These are phyloP conservation scores for Idaea biselata DNA, from an alignment of 2,888 invertebrate species.

Conservation along the genomic window DNA sequence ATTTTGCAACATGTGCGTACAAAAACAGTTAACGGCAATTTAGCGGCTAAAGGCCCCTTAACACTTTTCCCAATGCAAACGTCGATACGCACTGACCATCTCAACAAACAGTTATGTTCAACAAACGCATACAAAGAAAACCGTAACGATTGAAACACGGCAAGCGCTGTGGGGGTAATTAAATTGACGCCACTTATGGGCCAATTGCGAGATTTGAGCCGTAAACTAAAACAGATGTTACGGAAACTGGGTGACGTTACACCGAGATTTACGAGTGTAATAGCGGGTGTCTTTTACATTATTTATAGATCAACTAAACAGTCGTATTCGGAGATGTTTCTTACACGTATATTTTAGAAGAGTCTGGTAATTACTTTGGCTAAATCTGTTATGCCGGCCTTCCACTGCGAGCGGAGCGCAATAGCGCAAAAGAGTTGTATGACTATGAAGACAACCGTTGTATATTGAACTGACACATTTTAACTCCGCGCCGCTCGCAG, in stretches of 20 bases:
- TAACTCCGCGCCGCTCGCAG: too few relatives aligned
- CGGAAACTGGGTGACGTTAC: slow-evolving; percentile 26
- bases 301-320: slow-evolving; percentile 31
- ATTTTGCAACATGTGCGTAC: too few relatives aligned
- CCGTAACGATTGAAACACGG: slow-evolving; percentile 9
- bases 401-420: too few relatives aligned
- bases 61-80: too few relatives aligned
- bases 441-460: too few relatives aligned
- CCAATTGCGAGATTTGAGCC: slow-evolving; percentile 72
- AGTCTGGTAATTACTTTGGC: too few relatives aligned
- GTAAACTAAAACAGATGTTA: slow-evolving; percentile 59
- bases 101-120: not conserved
- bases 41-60: too few relatives aligned
- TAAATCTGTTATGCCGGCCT: too few relatives aligned
- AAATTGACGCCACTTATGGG: slow-evolving; percentile 69
- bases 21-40: too few relatives aligned
- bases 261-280: slow-evolving; percentile 18
- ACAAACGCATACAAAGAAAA: slow-evolving; percentile 11
- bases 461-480: too few relatives aligned
- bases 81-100: not conserved
- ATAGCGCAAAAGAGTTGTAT: too few relatives aligned
- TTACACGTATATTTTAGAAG: too few relatives aligned
- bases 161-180: slow-evolving; percentile 48
- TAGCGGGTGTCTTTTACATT: slow-evolving; percentile 37
- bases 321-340: not conserved